Evolutionary conservation across 2,797 vertebrate species (phyloP), one percentile per base, ranked within the genome.

Genomic region (Pampus argenteus): DNA sequence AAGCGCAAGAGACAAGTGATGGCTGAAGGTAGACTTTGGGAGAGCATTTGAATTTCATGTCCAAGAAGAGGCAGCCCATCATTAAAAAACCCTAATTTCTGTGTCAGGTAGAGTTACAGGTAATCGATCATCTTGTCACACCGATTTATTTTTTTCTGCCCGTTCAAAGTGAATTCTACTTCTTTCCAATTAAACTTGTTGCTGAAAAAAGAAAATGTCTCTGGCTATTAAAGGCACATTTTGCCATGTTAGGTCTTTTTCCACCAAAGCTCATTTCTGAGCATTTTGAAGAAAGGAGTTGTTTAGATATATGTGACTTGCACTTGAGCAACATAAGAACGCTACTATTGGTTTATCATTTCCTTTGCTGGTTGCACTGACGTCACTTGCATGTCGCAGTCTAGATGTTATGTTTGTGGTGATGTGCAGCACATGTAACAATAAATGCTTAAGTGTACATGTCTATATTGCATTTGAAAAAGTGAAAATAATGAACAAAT

Each of bases 21-120:
- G 95, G 95, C 95, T 94, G 90, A 92, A 94, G 94, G 95, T 95
- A 96, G 95, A 94, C 95, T 95, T 95, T 94, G 92, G 93, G 95
- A 95, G 95, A 96, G 95, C 95, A 95, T 97, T 96, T 96, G 95
- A 96, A 96, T 97, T 96, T 95, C 94, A 95, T 95, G 96, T 95
- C 95, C 95, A 95, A 93, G 93, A 95, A 96, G 95, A 96, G 94
- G 94, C 95, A 94, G 95, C 93, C 95, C 95, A 93, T 96, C 96
- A 96, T 97, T 97, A 96, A 97, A 97, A 96, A 96, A 93, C 90
- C 93, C 93, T 96, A 95, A 96, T 96, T 96, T 96, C 95, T 93
- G 94, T 96, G 95, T 96, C 96, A 96, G 96, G 95, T 96, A 89
- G 94, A 96, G 94, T 96, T 96, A 95, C 95, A 96, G 94, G 93